Evolutionary conservation across 53 echinoderm and acorn worm genomes (phyloP).

Genomic region (Crossaster papposus): DNA sequence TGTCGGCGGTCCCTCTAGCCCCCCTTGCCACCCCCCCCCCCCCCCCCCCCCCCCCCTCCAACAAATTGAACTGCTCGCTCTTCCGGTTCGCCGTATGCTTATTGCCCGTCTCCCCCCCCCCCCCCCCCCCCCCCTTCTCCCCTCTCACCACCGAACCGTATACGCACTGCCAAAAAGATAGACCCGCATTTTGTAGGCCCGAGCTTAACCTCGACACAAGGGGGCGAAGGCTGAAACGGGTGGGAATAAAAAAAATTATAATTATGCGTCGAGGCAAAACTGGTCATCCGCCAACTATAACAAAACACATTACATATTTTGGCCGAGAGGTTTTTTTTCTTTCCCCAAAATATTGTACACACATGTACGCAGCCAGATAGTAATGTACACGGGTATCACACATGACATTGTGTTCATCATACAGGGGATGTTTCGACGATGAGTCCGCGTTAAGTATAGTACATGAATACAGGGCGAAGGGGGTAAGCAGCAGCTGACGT

Average conservation of each 20-base stretch:
- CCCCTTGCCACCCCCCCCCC: background rate
- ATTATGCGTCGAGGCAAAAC: constrained; percentile 27
- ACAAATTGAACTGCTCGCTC: constrained; percentile 19
- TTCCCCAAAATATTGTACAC: constrained; percentile 19
- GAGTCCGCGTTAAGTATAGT: constrained; percentile 8
- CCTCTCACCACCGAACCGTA: too few relatives aligned
- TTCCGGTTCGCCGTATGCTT: background rate
- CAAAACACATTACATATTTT: constrained; percentile 62
- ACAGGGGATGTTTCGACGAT: background rate
- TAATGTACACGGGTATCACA: constrained; percentile 11
- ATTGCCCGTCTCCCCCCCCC: constrained; percentile 12
- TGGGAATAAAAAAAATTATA: constrained; percentile 40
- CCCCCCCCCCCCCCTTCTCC: background rate
- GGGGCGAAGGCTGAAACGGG: background rate
- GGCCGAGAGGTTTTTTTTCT: constrained; percentile 1
- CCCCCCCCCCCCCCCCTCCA: background rate
- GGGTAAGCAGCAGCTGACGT: constrained; percentile 12
- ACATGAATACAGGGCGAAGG: too few relatives aligned
- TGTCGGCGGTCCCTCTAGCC: background rate
- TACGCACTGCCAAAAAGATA: constrained; percentile 27
- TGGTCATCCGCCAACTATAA: constrained; percentile 31
- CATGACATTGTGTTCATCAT: constrained; percentile 11
- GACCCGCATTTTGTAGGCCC: constrained; percentile 41
- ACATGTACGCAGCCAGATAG: background rate
- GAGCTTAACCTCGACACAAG: background rate